Percentiles rank a stretch among this genome's conserved stretches.
These are phyloP conservation scores for Molorchus minor DNA, from an alignment of 2,888 invertebrate species.

Conservation along the genomic window DNA sequence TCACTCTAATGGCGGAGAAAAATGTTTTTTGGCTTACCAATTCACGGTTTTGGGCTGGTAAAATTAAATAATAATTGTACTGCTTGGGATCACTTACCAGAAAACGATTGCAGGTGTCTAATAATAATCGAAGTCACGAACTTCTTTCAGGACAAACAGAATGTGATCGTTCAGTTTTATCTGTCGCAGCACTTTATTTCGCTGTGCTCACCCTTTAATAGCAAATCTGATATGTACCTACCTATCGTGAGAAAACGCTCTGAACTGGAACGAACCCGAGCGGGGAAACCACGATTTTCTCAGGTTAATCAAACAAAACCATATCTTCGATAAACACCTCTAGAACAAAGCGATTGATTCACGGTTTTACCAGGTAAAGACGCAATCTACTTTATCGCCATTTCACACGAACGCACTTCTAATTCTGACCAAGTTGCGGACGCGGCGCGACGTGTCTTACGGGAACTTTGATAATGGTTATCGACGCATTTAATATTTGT, in stretches of 20 bases:
- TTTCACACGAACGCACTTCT: background rate
- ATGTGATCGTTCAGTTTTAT: too few species aligned
- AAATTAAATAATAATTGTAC: too few species aligned
- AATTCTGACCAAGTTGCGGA: background rate
- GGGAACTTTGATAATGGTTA: constrained; percentile 6
- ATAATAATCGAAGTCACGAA: too few species aligned
- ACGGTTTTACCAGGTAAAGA: constrained; percentile 1
- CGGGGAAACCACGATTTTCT: background rate
- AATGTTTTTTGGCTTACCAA: too few species aligned
- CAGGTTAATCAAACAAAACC: constrained; percentile 12
- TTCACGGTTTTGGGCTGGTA: too few species aligned
- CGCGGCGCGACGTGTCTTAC: background rate
- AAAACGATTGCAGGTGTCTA: too few species aligned
- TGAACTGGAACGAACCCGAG: constrained; percentile 3
- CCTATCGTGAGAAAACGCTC: background rate
- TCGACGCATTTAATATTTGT: constrained; percentile 6
- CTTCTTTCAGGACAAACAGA: too few species aligned
- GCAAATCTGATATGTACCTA: too few species aligned
- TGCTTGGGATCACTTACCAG: too few species aligned
- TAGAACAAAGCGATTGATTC: constrained; percentile 25
- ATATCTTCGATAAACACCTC: constrained; percentile 13
- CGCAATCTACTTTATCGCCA: background rate
- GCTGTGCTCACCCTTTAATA: too few species aligned
- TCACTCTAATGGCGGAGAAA: too few species aligned
- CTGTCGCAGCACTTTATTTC: too few species aligned